These are phyloP conservation scores for Hydrotaea diabolus DNA, from an alignment of 2,888 invertebrate species.

Conservation along the genomic window DNA sequence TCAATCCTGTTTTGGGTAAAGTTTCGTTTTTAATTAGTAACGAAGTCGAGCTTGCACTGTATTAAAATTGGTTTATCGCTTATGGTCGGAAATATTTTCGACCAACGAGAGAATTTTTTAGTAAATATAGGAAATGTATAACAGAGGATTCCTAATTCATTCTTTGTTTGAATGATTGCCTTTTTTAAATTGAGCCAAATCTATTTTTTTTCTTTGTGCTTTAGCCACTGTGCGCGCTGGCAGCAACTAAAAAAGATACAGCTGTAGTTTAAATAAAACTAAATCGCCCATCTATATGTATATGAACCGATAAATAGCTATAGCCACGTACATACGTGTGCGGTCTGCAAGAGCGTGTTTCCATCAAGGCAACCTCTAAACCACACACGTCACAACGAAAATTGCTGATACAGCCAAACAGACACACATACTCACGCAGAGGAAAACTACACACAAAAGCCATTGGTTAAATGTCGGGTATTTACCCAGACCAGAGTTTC, in stretches of 20 bases:
- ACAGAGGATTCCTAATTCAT: too few relatives aligned
- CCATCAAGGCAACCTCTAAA: neutral
- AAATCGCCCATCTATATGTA: conserved; percentile 32
- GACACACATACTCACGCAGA: conserved; percentile 22
- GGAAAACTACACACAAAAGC: conserved; percentile 28
- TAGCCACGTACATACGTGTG: neutral
- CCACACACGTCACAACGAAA: conserved; percentile 40
- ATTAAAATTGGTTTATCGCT: too few relatives aligned
- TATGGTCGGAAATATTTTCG: too few relatives aligned
- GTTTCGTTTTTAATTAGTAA: too few relatives aligned
- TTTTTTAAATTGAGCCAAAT: too few relatives aligned
- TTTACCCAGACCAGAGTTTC: too few relatives aligned
- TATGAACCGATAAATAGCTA: conserved; percentile 10
- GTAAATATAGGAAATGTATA: too few relatives aligned
- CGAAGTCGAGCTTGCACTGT: too few relatives aligned
- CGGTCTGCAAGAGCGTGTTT: neutral
- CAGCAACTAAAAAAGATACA: neutral
- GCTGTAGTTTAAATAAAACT: neutral
- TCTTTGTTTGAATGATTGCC: too few relatives aligned
- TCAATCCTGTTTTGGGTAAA: too few relatives aligned
- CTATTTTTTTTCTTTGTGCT: too few relatives aligned
- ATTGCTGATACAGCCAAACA: conserved; percentile 22
- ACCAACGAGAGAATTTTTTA: too few relatives aligned
- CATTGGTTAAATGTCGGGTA: conserved; percentile 53
- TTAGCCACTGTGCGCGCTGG: neutral